Conservation (phyloP, 2,113 vertebrate species). For the Lepus timidus region DNA sequence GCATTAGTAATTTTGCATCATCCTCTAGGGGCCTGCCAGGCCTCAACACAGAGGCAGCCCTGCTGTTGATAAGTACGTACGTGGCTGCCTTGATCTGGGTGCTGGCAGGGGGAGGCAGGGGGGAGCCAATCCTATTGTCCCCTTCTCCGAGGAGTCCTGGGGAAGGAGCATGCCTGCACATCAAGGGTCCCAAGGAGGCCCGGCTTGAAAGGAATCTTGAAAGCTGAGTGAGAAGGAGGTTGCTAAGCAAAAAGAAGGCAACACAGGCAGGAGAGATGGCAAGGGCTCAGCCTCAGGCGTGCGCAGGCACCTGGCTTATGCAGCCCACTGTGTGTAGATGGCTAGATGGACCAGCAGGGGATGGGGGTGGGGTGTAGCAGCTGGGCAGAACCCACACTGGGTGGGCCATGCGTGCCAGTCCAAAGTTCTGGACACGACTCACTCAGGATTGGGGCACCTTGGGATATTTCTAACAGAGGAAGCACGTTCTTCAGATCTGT, state of each 20-base stretch:
- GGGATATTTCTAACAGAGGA: neutral
- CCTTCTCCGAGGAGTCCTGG: neutral
- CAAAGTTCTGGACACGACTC: neutral
- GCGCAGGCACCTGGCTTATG: neutral
- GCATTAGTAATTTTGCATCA: neutral
- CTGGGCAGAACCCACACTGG: neutral
- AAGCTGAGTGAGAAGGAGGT: neutral
- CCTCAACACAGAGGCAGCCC: neutral
- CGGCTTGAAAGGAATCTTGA: neutral
- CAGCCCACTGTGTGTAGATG: neutral
- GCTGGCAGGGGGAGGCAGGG: neutral
- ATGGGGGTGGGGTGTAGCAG: neutral
- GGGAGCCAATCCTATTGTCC: too few relatives aligned
- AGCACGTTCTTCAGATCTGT: neutral
- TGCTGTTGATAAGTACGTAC: neutral
- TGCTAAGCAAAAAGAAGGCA: neutral
- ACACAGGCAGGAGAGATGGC: neutral
- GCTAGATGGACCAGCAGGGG: neutral
- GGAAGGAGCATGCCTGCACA: neutral
- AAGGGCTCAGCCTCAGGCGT: neutral
- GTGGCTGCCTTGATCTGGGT: neutral
- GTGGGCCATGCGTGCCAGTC: neutral
- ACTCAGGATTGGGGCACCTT: neutral
- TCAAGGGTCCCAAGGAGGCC: neutral
- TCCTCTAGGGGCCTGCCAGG: neutral